Conservation (phyloP, 1,140 invertebrate species). For the Scaptomyza hsui region DNA sequence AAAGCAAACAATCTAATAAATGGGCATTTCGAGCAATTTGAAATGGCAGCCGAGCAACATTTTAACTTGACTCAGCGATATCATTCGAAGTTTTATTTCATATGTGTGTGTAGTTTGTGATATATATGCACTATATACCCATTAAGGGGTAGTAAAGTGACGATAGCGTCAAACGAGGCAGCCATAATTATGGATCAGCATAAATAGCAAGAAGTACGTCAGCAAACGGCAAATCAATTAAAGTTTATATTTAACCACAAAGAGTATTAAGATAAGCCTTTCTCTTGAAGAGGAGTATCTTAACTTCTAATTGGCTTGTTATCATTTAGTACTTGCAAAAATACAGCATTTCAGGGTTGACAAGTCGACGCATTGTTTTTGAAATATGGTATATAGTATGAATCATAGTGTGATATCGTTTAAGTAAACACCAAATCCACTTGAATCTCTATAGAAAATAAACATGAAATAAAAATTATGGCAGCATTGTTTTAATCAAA, state of each 20-base stretch:
- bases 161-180: not conserved
- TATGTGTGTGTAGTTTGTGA: no score
- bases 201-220: not conserved
- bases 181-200: not conserved
- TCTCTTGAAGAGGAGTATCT: not conserved
- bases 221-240: not conserved
- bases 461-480: no score
- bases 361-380: not conserved
- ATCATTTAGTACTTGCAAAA: not conserved
- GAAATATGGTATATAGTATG: no score
- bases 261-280: not conserved
- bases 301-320: not conserved
- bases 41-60: conserved; percentile 37
- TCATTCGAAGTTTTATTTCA: not conserved
- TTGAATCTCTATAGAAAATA: not conserved
- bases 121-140: not conserved
- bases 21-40: conserved; percentile 41
- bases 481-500: no score
- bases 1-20: conserved; percentile 57
- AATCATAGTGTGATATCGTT: no score
- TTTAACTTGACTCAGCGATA: conserved; percentile 26
- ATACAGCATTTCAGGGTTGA: conserved; percentile 2
- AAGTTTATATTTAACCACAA: not conserved
- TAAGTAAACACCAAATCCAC: not conserved
- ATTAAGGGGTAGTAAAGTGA: not conserved